Base-by-base conservation (phyloP, 2,888 invertebrate species). In the Oxycera nigricornis region DNA sequence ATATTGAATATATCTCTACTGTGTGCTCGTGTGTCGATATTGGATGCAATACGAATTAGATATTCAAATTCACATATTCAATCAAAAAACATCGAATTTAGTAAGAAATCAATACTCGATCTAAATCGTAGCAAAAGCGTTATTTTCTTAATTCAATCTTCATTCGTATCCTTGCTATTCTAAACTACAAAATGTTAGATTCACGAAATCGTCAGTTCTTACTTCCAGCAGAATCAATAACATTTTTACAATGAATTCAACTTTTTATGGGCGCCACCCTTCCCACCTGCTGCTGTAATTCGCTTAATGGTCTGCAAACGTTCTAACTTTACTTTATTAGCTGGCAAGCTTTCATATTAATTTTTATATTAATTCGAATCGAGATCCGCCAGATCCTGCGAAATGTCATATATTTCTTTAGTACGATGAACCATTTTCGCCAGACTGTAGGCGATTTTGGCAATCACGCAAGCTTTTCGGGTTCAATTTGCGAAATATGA, bases 261-360 rank as follows among this genome's bases (percentile, higher is more conserved):
- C 61, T 28, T 35, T 31, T 61, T 61, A 61, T 35, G 61, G 20
- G 30, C n/a, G 22, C 30, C 22, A 9, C 31, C 35, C 20, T 28
- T 28, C 24, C 22, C 6, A n/a, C 46, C 6, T 55, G 2, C 24
- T 55, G 20, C 22, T 24, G 55, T 55, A 55, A 24, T 22, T 55
- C 20, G 11, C 24, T 20, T 55, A 24, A 55, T 55, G 55, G 55
- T 17, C 55, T 55, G 55, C 20, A 55, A 55, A 55, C 24, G 55
- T 22, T 20, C 46, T 9, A 55, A 55, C 55, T 55, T 55, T 24
- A 55, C 17, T 55, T 55, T 55, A 55, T 55, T 20, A 9, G 2
- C 17, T 55, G 55, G n/a, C 55, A 55, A 55, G n/a, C 24, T 55
- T 55, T 55, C 55, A 24, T 55, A 55, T 55, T 55, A 55, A 20